Evolutionary conservation across 2,113 vertebrate species (phyloP).

Genomic region (Spea multiplicata): DNA sequence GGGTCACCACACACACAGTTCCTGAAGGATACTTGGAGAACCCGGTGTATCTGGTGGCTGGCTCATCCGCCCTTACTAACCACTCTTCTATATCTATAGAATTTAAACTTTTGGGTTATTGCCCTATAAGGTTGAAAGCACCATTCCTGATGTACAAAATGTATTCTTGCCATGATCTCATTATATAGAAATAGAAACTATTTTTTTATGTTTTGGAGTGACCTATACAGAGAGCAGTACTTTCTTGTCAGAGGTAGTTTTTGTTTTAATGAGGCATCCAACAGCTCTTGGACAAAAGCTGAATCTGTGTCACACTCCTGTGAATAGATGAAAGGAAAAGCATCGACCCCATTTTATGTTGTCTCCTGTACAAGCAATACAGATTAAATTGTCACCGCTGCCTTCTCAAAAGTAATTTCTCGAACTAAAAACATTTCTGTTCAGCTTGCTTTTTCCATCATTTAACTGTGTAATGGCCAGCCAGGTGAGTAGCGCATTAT

Average conservation of each 20-base stretch:
- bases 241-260: slow-evolving; percentile 1
- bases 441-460: background rate
- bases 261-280: background rate
- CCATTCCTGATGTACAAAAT: background rate
- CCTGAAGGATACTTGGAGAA: too few species aligned
- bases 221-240: background rate
- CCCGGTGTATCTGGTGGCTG: too few species aligned
- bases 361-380: background rate
- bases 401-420: background rate
- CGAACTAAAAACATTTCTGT: background rate
- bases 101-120: too few species aligned
- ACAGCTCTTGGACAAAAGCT: slow-evolving; percentile 1
- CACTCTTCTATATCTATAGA: too few species aligned
- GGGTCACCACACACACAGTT: too few species aligned
- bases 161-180: background rate
- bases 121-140: too few species aligned
- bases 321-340: background rate
- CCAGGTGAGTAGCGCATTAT: too few species aligned
- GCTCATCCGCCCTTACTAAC: too few species aligned
- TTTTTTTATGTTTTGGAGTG: background rate
- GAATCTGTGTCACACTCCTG: background rate
- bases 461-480: too few species aligned
- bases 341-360: background rate
- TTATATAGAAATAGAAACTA: background rate
- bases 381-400: background rate